Conservation (phyloP, 2,888 invertebrate species). For the Clostera curtula region DNA sequence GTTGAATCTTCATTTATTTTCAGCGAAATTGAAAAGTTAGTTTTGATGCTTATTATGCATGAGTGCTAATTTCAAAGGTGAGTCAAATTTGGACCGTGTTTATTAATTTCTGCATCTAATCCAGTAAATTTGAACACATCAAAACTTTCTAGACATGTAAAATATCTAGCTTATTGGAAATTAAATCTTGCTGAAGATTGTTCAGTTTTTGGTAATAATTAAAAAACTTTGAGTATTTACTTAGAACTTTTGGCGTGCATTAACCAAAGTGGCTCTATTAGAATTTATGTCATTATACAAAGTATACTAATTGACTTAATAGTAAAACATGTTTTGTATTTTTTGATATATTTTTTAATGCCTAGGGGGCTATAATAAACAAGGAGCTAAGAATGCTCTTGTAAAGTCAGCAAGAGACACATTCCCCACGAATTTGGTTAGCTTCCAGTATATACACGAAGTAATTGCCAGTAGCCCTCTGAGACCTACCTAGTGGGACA, state of each 20-base stretch:
- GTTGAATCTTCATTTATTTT: too few species aligned
- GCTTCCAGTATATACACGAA: too few species aligned
- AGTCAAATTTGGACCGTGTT: not conserved
- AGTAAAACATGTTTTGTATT: conserved; percentile 6
- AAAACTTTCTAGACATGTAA: conserved; percentile 27
- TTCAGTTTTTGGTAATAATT: conserved; percentile 22
- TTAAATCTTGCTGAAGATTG: conserved; percentile 12
- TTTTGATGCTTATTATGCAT: too few species aligned
- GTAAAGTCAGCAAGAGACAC: too few species aligned
- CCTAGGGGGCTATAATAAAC: too few species aligned
- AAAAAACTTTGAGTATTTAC: conserved; percentile 23
- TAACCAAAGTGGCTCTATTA: conserved; percentile 9
- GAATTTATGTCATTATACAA: conserved; percentile 1
- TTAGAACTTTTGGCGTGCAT: conserved; percentile 15
- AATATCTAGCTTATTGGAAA: conserved; percentile 24
- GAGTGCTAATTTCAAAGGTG: not conserved
- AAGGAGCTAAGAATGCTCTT: too few species aligned
- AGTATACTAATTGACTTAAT: conserved; percentile 9
- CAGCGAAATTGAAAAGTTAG: too few species aligned
- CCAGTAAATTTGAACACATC: conserved; percentile 9
- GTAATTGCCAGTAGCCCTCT: too few species aligned
- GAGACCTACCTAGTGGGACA: too few species aligned
- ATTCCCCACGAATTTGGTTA: too few species aligned
- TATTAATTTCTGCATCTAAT: conserved; percentile 5
- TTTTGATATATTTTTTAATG: too few species aligned